phyloP scores from a whole-genome alignment of 2,888 invertebrate genomes.

The Teleogryllus oceanicus region DNA sequence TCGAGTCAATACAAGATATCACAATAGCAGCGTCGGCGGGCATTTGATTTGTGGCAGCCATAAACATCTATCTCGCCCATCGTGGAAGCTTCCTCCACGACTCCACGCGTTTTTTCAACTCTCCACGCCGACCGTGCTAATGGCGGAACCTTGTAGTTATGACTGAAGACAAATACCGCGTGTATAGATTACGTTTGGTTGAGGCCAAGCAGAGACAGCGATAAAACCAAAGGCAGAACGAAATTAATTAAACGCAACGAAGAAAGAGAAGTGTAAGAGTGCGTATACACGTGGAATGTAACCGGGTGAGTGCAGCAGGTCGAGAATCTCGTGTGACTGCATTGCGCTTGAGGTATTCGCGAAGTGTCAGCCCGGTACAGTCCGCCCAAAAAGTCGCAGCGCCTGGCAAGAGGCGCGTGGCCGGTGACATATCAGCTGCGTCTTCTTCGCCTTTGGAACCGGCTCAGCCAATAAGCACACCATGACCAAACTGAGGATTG shows the following conservation, averaged over 20 bases:
- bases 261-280: background rate
- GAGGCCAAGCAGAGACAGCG: background rate
- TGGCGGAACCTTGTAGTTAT: constrained; percentile 9
- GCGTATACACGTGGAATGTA: background rate
- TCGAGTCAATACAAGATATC: too few relatives aligned
- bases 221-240: background rate
- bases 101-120: too few relatives aligned
- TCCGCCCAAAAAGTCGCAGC: background rate
- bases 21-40: too few relatives aligned
- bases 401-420: too few relatives aligned
- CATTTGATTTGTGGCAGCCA: too few relatives aligned
- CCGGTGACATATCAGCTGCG: too few relatives aligned
- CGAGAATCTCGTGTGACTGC: background rate
- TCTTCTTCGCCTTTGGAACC: too few relatives aligned
- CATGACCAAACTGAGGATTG: too few relatives aligned
- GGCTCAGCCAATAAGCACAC: too few relatives aligned
- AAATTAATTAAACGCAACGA: background rate
- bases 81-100: too few relatives aligned
- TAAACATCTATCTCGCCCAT: too few relatives aligned
- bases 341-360: background rate
- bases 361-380: background rate
- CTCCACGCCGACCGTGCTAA: background rate
- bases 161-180: constrained; percentile 9
- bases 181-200: background rate
- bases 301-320: background rate